Base-by-base conservation (phyloP, 2,888 invertebrate genomes). In the Habrosyne pyritoides region DNA sequence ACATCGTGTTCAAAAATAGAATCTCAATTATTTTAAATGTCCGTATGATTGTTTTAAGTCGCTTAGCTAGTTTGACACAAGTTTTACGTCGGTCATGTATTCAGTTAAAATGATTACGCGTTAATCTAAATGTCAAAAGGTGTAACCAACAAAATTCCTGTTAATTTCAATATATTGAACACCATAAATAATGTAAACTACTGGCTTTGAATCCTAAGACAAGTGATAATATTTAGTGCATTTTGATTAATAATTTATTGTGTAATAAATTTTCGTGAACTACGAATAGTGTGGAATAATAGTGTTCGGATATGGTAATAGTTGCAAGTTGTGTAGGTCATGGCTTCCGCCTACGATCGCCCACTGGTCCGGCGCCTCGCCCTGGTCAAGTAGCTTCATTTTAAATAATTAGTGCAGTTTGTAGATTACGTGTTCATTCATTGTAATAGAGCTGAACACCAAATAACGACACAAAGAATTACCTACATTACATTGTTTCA, bases 291-390 rank as follows among this genome's bases (percentile, higher is more conserved):
- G 57, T 54, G 54, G 61, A 61, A 28, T 55, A 54, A 30, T 52
- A 46, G 56, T 65, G 68, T 53, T 65, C 65, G 61, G 57, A 59
- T 60, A 55, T 61, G 54, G 61, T 61, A 57, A 63, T 60, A 64
- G 66, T 57, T 42, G 60, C 61, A 64, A 67, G 68, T 71, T 57
- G 61, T 57, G 60, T 73, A 69, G 76, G 79, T 80, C 80, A 80
- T 66, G 77, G 79, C 59, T 67, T 52, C 67, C 81, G 75, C 82
- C 82, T 72, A 81, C 79, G 48, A 46, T 10, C 67, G 64, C 71
- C 66, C 62, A 68, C 66, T 14, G 51, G 36, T 26, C 47, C 53
- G 64, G 63, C 64, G 66, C 66, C 66, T 59, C 55, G 68, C 64
- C 71, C 63, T 57, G 58, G 52, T 61, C 66, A 59, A 64, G 57